phyloP scores from a whole-genome alignment of 2,113 vertebrate species.

The Chitala chitala region DNA sequence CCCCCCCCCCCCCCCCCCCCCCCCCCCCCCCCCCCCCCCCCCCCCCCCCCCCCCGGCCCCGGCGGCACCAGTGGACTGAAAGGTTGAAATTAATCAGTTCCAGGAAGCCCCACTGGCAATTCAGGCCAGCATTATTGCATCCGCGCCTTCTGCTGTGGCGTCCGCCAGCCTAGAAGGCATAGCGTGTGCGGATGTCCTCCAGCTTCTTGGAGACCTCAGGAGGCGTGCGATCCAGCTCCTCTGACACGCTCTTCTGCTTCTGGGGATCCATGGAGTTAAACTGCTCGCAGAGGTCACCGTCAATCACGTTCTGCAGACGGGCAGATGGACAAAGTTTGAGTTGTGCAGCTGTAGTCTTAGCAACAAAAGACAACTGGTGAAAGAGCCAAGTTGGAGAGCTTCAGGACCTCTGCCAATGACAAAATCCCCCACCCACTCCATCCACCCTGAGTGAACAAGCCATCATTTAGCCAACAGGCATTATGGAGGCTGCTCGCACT shows the following conservation, averaged over 20 bases:
- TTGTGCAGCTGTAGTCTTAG: too few relatives aligned
- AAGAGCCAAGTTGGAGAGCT: too few relatives aligned
- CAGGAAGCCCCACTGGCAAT: too few relatives aligned
- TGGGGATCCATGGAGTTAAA: constrained; percentile 99
- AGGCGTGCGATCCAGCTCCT: constrained; percentile 91
- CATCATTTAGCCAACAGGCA: too few relatives aligned
- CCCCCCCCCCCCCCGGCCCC: too few relatives aligned
- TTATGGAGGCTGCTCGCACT: too few relatives aligned
- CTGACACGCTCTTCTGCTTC: constrained; percentile 94
- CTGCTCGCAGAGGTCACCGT: constrained; percentile 96
- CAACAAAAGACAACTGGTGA: too few relatives aligned
- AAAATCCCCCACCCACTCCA: too few relatives aligned
- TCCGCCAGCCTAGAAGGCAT: constrained; percentile 76
- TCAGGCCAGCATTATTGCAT: not conserved
- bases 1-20: too few relatives aligned
- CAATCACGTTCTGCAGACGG: constrained; percentile 86
- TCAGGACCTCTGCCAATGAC: too few relatives aligned
- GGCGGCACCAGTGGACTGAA: not conserved
- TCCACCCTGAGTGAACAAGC: too few relatives aligned
- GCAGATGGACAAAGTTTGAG: too few relatives aligned
- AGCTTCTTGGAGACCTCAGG: constrained; percentile 97
- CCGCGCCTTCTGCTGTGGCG: not conserved
- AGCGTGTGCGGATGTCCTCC: constrained; percentile 95
- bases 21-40: not conserved
- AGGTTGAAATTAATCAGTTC: not conserved